Percentiles rank a stretch among this genome's conserved stretches.
Conservation (phyloP, 2,113 vertebrate species). For the Amia ocellicauda region DNA sequence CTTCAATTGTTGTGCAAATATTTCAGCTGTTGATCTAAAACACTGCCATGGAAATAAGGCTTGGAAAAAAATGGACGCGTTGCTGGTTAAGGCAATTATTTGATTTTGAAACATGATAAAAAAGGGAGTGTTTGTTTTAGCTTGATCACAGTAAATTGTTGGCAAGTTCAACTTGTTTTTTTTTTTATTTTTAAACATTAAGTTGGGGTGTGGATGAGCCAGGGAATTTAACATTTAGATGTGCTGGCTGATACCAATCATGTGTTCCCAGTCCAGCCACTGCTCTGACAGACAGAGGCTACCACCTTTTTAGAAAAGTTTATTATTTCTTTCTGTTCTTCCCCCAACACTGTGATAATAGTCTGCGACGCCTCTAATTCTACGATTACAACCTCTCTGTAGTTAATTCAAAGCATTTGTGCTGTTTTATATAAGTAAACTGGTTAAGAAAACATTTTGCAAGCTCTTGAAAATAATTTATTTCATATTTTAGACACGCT, state of each 20-base stretch:
- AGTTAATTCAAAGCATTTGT: too few species aligned
- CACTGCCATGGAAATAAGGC: conserved; percentile 22
- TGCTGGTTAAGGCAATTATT: conserved; percentile 11
- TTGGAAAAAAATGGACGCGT: neutral
- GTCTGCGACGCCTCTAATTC: neutral
- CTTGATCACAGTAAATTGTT: neutral
- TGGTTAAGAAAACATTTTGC: too few species aligned
- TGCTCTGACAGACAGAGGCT: neutral
- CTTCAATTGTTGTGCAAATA: conserved; percentile 26
- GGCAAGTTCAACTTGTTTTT: conserved; percentile 6
- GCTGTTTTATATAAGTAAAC: too few species aligned
- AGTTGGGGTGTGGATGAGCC: neutral
- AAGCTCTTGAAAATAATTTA: too few species aligned
- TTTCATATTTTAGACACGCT: too few species aligned
- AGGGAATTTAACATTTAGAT: neutral
- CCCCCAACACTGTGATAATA: neutral
- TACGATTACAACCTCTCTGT: too few species aligned
- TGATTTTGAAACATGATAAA: conserved; percentile 14
- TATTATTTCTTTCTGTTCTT: neutral
- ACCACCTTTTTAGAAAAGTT: neutral
- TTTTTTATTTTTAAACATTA: neutral
- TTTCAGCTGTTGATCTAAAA: conserved; percentile 24
- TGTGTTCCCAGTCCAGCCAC: neutral
- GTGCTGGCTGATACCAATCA: conserved; percentile 21
- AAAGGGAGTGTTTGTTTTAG: conserved; percentile 16